Conservation (phyloP, 2,113 vertebrate genomes). For the Nesogale talazaci region DNA sequence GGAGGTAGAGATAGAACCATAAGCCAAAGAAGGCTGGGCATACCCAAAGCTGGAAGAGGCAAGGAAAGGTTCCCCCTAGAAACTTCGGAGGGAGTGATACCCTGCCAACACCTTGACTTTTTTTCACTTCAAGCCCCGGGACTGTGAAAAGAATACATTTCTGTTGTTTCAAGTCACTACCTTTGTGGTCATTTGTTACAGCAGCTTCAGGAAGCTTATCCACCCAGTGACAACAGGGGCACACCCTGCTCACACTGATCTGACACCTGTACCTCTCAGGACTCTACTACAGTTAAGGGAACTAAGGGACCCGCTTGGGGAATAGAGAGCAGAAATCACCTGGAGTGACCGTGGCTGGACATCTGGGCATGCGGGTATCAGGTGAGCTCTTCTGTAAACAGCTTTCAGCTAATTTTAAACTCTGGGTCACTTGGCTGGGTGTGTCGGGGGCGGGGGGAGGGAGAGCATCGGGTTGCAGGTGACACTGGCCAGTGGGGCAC, state of each 20-base stretch:
- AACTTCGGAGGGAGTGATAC: accelerated
- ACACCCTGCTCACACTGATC: background rate
- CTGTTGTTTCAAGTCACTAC: background rate
- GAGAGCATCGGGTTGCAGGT: conserved; percentile 84
- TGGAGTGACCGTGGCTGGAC: background rate
- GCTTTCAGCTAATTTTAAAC: conserved; percentile 87
- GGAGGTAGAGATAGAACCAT: background rate
- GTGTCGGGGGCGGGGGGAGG: conserved; percentile 71
- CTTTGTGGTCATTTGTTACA: background rate
- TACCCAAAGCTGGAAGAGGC: background rate
- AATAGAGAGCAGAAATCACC: background rate
- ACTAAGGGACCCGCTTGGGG: background rate
- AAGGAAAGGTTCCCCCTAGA: too few species aligned
- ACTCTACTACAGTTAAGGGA: background rate
- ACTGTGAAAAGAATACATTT: background rate
- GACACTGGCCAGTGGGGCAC: conserved; percentile 80
- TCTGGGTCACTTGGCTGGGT: conserved; percentile 81
- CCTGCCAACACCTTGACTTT: background rate
- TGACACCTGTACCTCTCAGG: background rate
- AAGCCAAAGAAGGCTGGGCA: background rate
- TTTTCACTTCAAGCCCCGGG: background rate
- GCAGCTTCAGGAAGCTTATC: background rate
- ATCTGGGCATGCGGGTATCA: conserved; percentile 78
- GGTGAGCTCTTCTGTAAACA: conserved; percentile 75
- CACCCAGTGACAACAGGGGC: background rate